Base-by-base conservation (phyloP, 2,113 vertebrate species). In the Parus major region DNA sequence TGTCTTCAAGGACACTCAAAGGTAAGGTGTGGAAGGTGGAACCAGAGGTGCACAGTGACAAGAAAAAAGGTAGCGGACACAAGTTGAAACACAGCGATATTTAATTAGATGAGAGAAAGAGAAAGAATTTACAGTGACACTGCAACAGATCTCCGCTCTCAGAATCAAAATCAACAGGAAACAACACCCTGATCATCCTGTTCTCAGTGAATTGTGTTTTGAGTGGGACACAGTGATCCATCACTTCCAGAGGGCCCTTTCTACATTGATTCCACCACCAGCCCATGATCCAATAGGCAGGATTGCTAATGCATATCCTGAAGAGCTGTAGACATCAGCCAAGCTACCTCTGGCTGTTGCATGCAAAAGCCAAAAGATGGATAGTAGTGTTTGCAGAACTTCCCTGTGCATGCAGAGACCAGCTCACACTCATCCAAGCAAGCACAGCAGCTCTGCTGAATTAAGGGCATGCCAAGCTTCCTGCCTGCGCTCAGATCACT, bases 401-500 rank as follows among this genome's bases (percentile, higher is more conserved):
- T 72, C 50, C 29, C 31, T 27, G 29, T 20, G 28, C 2, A 0
- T 9, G 36, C 77, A 55, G 13, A 69, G 31, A 61, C 5, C 29
- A 88, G 59, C 31, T 69, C 7, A 1, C 44, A 42, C 8, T 59
- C 20, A 25, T 4, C 31, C 15, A 28, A 28, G 35, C 2, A 7
- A 60, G n/a, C 33, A 46, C 9, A 77, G 49, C 41, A 77, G 29
- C 28, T 52, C n/a, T 46, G 60, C 42, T 56, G 11, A 81, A 73
- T 9, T 25, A 36, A 73, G 52, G 61, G 49, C 22, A 12, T 1
- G 0, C 36, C 25, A 65, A 68, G 35, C 41, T 60, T 80, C 41
- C 29, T 46, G 22, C 2, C 1, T 23, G 1, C 0, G 2, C 55
- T 73, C 36, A n/a, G 17, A 68, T 57, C 50, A 35, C 55, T n/a